Evolutionary conservation across 2,113 vertebrate species (phyloP).

Genomic region (Acanthisitta chloris): DNA sequence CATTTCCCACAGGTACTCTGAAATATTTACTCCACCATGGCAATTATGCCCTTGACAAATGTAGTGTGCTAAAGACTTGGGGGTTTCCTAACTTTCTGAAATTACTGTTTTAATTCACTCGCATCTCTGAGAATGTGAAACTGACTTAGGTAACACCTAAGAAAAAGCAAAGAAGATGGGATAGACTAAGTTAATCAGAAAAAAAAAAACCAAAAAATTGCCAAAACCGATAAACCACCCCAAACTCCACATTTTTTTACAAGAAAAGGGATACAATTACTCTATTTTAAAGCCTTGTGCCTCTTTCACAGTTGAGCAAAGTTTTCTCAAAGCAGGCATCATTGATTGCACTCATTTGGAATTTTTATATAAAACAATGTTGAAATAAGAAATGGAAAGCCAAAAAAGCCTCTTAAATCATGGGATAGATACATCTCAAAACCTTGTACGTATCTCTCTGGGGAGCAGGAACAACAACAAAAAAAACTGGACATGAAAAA

Average conservation of each 20-base stretch:
- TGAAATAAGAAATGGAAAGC: background rate
- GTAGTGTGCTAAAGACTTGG: accelerated
- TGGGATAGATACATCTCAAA: background rate
- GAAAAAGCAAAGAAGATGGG: background rate
- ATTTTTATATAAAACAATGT: background rate
- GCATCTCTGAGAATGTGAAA: background rate
- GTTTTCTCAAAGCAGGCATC: background rate
- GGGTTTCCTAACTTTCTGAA: background rate
- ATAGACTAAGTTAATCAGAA: background rate
- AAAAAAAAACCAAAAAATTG: no score
- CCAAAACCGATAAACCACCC: no score
- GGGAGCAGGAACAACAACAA: background rate
- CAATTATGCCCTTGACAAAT: background rate
- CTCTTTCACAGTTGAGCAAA: background rate
- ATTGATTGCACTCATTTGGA: background rate
- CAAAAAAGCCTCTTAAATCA: background rate
- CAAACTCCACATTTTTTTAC: background rate
- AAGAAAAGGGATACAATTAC: background rate
- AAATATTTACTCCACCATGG: background rate
- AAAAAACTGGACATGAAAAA: background rate
- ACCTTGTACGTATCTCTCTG: background rate
- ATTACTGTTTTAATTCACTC: background rate
- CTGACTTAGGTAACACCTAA: background rate
- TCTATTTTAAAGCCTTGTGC: background rate
- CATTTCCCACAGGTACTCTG: background rate